These are phyloP conservation scores for Zapus hudsonius DNA, from an alignment of 2,113 vertebrate genomes.

Conservation along the genomic window DNA sequence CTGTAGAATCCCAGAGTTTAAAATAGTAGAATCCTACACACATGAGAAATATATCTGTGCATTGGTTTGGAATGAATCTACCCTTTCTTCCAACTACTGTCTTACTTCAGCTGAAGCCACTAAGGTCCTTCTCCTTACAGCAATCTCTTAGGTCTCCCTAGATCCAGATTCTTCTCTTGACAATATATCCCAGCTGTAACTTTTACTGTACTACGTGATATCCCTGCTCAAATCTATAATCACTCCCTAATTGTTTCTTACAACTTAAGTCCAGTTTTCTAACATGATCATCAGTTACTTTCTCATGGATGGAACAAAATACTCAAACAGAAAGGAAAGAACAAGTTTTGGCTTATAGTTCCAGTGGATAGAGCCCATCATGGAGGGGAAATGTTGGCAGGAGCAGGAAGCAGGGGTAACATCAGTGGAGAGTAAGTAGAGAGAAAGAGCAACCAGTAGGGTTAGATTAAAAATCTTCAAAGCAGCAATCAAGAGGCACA, in stretches of 20 bases:
- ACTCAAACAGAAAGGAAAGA: too few species aligned
- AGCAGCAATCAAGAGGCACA: too few species aligned
- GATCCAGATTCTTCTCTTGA: background rate
- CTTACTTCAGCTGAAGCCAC: constrained; percentile 8
- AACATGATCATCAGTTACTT: too few species aligned
- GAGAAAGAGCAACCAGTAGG: too few species aligned
- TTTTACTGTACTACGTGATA: background rate
- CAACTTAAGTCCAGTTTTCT: background rate
- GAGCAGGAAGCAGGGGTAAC: too few species aligned
- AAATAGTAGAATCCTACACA: background rate
- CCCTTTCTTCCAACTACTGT: background rate
- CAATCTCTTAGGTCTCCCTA: background rate
- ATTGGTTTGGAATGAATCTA: background rate
- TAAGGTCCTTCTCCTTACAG: too few species aligned
- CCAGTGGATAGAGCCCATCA: too few species aligned
- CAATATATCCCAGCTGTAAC: background rate
- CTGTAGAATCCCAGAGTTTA: background rate
- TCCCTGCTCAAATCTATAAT: background rate
- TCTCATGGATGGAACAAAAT: too few species aligned
- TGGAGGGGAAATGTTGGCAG: too few species aligned
- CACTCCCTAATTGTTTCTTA: background rate
- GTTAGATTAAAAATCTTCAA: too few species aligned
- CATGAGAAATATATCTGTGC: background rate
- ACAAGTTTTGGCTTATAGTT: too few species aligned
- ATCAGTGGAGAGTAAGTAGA: too few species aligned